Evolutionary conservation across 2,797 vertebrate genomes (phyloP).

Genomic region (Sorex maritimensis): DNA sequence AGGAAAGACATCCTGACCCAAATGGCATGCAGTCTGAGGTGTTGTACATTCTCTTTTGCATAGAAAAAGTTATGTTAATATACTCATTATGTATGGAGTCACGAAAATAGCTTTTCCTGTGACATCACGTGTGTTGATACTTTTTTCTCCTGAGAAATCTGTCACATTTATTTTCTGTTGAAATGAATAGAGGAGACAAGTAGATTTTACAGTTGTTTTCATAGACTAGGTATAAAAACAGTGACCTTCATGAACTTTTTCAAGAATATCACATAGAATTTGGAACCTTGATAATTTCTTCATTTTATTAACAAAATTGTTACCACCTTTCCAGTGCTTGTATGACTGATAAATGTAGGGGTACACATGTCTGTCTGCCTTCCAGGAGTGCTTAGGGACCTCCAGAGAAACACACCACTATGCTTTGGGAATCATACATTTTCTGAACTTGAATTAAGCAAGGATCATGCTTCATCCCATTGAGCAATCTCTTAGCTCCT

Average conservation of each 20-base stretch:
- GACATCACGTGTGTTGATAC: conserved; percentile 64
- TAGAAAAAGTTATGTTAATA: conserved; percentile 78
- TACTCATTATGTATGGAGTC: conserved; percentile 75
- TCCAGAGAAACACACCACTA: no score
- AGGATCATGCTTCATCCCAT: no score
- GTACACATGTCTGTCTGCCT: not conserved
- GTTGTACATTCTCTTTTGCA: conserved; percentile 67
- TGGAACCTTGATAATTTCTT: conserved; percentile 52
- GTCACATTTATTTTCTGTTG: conserved; percentile 82
- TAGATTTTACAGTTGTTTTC: conserved; percentile 75
- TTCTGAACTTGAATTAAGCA: no score
- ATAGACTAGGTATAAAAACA: conserved; percentile 77
- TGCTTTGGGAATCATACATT: no score
- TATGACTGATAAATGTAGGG: conserved; percentile 45
- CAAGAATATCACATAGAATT: not conserved
- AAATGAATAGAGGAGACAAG: conserved; percentile 11
- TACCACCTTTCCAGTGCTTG: conserved; percentile 67
- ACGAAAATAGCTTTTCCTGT: conserved; percentile 78
- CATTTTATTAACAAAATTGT: conserved; percentile 78
- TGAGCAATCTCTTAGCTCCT: no score
- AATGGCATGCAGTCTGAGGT: conserved; percentile 40
- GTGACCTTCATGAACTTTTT: conserved; percentile 75
- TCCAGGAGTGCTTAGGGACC: no score
- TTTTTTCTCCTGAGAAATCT: conserved; percentile 83
- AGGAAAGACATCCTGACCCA: conserved; percentile 63